These are phyloP conservation scores for Meloidogyne floridensis DNA, from an alignment of 1,140 invertebrate genomes.

Conservation along the genomic window DNA sequence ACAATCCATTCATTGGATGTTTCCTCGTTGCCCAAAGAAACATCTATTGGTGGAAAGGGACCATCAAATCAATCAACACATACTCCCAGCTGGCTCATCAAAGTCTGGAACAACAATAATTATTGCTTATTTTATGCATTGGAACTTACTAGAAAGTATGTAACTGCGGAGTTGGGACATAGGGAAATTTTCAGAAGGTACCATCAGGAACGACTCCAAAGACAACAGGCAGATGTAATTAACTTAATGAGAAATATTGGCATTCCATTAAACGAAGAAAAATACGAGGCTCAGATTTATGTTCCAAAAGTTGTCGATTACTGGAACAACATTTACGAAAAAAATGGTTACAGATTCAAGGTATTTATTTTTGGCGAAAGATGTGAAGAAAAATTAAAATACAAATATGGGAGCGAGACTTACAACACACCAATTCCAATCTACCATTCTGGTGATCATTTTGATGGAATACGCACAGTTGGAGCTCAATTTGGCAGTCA, in stretches of 20 bases:
- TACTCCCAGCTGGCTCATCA: not conserved
- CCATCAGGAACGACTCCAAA: not conserved
- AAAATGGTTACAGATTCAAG: too few species aligned
- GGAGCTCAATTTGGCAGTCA: too few species aligned
- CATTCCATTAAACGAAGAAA: too few species aligned
- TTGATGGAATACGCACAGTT: too few species aligned
- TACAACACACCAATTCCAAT: too few species aligned
- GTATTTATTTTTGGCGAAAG: too few species aligned
- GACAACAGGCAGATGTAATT: not conserved
- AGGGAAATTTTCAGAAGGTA: not conserved
- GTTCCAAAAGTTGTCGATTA: too few species aligned
- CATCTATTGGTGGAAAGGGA: not conserved
- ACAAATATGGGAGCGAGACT: too few species aligned
- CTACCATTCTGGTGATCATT: too few species aligned
- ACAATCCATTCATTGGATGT: not conserved
- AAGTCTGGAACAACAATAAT: not conserved
- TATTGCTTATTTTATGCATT: conserved; percentile 13
- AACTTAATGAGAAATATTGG: not conserved
- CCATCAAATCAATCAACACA: not conserved
- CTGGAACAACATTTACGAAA: too few species aligned
- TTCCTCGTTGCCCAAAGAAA: not conserved
- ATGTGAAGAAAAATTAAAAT: too few species aligned
- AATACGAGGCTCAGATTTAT: too few species aligned
- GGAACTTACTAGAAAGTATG: conserved; percentile 4
- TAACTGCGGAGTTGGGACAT: not conserved